Conservation (phyloP, 2,888 invertebrate species). For the Lochmaea capreae region DNA sequence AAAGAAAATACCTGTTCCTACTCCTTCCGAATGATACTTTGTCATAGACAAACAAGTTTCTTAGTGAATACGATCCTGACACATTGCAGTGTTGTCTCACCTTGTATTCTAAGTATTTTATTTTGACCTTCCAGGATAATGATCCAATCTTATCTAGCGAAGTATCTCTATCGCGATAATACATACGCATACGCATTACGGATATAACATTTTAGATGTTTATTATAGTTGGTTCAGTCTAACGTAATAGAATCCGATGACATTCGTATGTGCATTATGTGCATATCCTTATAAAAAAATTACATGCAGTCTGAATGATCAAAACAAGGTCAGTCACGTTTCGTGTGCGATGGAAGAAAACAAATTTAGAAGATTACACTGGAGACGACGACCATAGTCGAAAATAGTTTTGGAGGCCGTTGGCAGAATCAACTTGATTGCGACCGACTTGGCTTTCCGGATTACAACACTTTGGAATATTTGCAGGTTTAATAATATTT, state of each 20-base stretch:
- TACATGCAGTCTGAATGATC: constrained; percentile 44
- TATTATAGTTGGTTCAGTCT: neutral
- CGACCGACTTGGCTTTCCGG: neutral
- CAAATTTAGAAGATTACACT: constrained; percentile 38
- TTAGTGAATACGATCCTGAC: too few relatives aligned
- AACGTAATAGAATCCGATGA: constrained; percentile 35
- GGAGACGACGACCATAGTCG: constrained; percentile 17
- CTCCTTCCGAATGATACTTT: too few relatives aligned
- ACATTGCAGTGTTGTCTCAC: neutral
- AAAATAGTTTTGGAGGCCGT: constrained; percentile 28
- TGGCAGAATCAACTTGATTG: neutral
- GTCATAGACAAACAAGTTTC: too few relatives aligned
- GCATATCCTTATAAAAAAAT: constrained; percentile 41
- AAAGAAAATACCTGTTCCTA: too few relatives aligned
- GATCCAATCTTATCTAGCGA: neutral
- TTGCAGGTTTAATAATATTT: too few relatives aligned
- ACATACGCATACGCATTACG: neutral
- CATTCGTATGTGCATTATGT: constrained; percentile 19
- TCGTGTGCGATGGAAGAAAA: constrained; percentile 35
- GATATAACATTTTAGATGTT: neutral
- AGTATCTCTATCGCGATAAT: neutral
- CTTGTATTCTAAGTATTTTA: neutral
- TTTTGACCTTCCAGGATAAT: neutral
- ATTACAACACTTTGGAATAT: too few relatives aligned
- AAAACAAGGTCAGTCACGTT: constrained; percentile 52